Percentiles rank a stretch among this genome's conserved stretches.
Evolutionary conservation across 1,140 invertebrate species (phyloP).

Genomic region (Tetraneura akinire): DNA sequence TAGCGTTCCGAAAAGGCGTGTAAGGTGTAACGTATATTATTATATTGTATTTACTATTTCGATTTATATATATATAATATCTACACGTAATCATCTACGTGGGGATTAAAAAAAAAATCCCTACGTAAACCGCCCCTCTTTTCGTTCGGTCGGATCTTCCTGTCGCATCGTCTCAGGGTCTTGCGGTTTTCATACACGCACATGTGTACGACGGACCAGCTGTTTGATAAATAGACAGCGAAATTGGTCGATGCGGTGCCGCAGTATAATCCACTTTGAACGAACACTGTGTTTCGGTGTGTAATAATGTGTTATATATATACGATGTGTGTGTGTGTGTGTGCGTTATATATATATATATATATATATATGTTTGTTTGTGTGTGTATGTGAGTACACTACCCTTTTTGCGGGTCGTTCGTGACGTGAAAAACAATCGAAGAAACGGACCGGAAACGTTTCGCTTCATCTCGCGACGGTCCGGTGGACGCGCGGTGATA

Average conservation of each 20-base stretch:
- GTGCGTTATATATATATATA: too few relatives aligned
- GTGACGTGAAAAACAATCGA: slow-evolving; percentile 49
- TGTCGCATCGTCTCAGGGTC: background rate
- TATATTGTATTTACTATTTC: too few relatives aligned
- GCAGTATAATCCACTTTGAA: slow-evolving; percentile 49
- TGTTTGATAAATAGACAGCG: slow-evolving; percentile 49
- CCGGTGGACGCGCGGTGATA: background rate
- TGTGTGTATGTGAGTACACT: too few relatives aligned
- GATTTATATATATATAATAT: background rate
- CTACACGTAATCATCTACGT: background rate
- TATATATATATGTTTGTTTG: too few relatives aligned
- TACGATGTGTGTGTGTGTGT: too few relatives aligned
- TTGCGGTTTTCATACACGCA: background rate
- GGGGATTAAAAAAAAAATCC: slow-evolving; percentile 30
- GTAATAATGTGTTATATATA: too few relatives aligned
- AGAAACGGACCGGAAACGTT: slow-evolving; percentile 23
- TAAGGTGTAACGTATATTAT: too few relatives aligned
- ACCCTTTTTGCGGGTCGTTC: background rate
- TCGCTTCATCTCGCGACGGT: background rate
- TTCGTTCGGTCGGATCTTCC: background rate
- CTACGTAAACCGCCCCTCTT: slow-evolving; percentile 1
- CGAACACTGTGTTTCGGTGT: background rate
- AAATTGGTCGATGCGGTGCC: slow-evolving; percentile 34
- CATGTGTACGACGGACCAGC: background rate
- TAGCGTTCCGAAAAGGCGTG: background rate